Base-by-base conservation (phyloP, 2,888 invertebrate genomes). In the Malachius bipustulatus region DNA sequence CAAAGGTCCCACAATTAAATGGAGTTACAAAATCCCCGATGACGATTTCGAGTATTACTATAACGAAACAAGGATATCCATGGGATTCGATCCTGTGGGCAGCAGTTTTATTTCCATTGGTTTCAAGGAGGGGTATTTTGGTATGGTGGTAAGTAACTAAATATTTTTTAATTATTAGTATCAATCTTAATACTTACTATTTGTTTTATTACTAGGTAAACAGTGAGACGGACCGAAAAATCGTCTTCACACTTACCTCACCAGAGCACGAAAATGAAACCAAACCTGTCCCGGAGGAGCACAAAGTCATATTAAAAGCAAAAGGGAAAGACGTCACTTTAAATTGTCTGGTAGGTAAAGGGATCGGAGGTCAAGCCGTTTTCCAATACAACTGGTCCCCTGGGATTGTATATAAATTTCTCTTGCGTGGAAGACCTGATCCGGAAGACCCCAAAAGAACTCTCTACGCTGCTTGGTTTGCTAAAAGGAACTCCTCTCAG, bases 21-120 rank as follows among this genome's bases (percentile, higher is more conserved):
- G 6, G 6, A 6, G n/a, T 6, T 19, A 19, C n/a, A 19, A 19
- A 8, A 19, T 19, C n/a, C n/a, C 24, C 6, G n/a, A 19, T 8
- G 24, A 19, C 6, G n/a, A n/a, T n/a, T n/a, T n/a, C n/a, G 24
- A 19, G 24, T 19, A 19, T 19, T 19, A 19, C n/a, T 19, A 19
- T 19, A 8, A n/a, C n/a, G 24, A 19, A n/a, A 6, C n/a, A n/a
- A 19, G n/a, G n/a, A n/a, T 19, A 8, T n/a, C 24, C 6, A 6
- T 19, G 24, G 24, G 24, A 19, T 19, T 8, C 24, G 24, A 19
- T 19, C 6, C n/a, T 8, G 24, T 19, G 6, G 24, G 24, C 6
- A 19, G 24, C 24, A 8, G 6, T n/a, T 19, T 19, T n/a, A 19
- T 19, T 6, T 6, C 24, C n/a, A n/a, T 19, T 19, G 24, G 24